Conservation (phyloP, 2,113 vertebrate species). For the Taxidea taxus region DNA sequence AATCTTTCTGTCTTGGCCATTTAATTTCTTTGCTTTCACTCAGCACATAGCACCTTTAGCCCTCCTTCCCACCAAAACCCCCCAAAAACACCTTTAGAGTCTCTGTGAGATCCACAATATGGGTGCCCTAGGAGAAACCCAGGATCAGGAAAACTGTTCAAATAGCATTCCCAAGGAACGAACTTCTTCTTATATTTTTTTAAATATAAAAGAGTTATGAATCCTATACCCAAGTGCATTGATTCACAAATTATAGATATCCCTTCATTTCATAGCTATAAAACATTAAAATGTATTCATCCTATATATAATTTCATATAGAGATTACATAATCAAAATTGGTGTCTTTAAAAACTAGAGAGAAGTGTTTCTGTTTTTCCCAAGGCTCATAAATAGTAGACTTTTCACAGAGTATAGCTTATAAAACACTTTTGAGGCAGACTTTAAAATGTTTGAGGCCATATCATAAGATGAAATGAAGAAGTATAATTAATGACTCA, state of each 20-base stretch:
- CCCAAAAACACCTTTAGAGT: neutral
- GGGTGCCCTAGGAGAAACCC: neutral
- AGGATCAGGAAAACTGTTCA: neutral
- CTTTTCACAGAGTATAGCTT: neutral
- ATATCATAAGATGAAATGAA: constrained; percentile 21
- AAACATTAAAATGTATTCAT: neutral
- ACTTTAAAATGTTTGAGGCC: neutral
- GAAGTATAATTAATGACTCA: neutral
- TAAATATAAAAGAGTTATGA: neutral
- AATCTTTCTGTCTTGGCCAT: neutral
- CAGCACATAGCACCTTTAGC: neutral
- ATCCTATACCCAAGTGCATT: neutral
- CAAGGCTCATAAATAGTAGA: neutral
- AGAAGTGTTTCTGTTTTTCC: neutral
- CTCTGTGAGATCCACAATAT: neutral
- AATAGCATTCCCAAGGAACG: neutral
- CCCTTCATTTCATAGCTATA: neutral
- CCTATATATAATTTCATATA: neutral
- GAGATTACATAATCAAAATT: neutral
- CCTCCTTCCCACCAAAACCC: rapidly evolving
- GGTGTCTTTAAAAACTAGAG: neutral
- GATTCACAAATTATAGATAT: neutral
- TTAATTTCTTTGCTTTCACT: neutral
- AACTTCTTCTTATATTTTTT: neutral
- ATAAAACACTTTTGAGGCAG: neutral